A percentile compares a stretch with the other conserved stretches of the same genome.
Conservation (phyloP, 1,140 invertebrate species). For the Episyrphus balteatus region DNA sequence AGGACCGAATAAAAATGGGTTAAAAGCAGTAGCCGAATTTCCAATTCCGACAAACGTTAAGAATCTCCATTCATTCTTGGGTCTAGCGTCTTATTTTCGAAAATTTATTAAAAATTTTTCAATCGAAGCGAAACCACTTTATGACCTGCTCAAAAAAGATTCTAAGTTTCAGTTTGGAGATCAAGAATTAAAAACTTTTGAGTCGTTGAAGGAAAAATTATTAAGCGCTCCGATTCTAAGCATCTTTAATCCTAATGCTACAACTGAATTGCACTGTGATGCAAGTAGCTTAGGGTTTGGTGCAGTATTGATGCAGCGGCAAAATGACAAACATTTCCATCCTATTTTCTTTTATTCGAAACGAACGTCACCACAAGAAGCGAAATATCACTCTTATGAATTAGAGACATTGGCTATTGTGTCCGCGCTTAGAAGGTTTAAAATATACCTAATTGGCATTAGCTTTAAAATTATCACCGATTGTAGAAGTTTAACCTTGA, state of each 20-base stretch:
- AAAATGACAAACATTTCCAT: constrained; percentile 14
- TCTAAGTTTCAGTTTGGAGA: constrained; percentile 8
- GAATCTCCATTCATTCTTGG: constrained; percentile 12
- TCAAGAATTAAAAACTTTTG: constrained; percentile 5
- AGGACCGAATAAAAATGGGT: constrained; percentile 14
- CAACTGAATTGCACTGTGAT: no score
- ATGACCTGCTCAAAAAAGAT: constrained; percentile 11
- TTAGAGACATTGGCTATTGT: no score
- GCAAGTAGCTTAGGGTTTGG: constrained; percentile 18
- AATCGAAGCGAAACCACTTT: constrained; percentile 13
- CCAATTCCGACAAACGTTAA: constrained; percentile 6
- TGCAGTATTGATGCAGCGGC: constrained; percentile 21
- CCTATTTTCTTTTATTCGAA: no score
- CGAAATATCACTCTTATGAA: constrained; percentile 34
- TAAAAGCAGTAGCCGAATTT: constrained; percentile 13
- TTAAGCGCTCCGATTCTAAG: constrained; percentile 5
- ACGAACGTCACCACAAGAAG: constrained; percentile 30
- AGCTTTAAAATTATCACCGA: no score
- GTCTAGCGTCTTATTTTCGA: no score
- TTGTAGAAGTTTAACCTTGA: no score
- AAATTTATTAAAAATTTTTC: constrained; percentile 15
- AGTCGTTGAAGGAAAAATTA: constrained; percentile 6
- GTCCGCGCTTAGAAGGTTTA: no score
- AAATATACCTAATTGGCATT: no score
- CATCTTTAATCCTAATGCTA: constrained; percentile 6